Base-by-base conservation (phyloP, 2,113 vertebrate genomes). In the Lycaon pictus region DNA sequence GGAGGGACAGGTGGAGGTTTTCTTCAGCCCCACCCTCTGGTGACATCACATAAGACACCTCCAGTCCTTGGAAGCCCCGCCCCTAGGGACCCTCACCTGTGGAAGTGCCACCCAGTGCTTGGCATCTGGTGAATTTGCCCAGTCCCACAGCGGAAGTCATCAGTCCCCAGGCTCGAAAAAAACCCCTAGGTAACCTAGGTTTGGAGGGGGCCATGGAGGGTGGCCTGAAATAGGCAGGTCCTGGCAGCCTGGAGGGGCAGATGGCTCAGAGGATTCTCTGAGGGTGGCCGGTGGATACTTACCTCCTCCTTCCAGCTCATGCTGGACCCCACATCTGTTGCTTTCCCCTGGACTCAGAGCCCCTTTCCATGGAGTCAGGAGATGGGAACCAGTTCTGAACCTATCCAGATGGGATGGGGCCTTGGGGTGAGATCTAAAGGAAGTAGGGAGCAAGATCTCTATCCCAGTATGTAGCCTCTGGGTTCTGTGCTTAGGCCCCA, bases 41-140 rank as follows among this genome's bases (percentile, higher is more conserved):
- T 96, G 95, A 97, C 93, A 90, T 97, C 95, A 97, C 95, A 94
- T 37, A 97, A 95, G 93, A 95, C 19, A 71, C 48, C 89, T 79
- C 79, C 16, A 80, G 81, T 85, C 22, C n/a, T 88, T 94, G 60
- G 77, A 97, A 96, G 90, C 88, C 76, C 56, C n/a, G 0, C 76
- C 85, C 63, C 56, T 81, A 35, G 72, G 29, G 76, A 53, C 74
- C 71, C 20, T 97, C 8, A 84, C 69, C 67, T 95, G 79, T 92
- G 89, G 56, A 89, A 92, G 82, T 89, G n/a, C 63, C 74, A 74
- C 53, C 53, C 53, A 81, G 69, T 60, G 62, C 76, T 69, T 81
- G 60, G 91, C 83, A 90, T 95, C 79, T 87, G 83, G 83, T 4
- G 1, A 92, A 88, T 94, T 87, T 96, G 23, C 81, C 37, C 16